These are phyloP conservation scores for Batillaria attramentaria DNA, from an alignment of 1,140 invertebrate species.

Conservation along the genomic window DNA sequence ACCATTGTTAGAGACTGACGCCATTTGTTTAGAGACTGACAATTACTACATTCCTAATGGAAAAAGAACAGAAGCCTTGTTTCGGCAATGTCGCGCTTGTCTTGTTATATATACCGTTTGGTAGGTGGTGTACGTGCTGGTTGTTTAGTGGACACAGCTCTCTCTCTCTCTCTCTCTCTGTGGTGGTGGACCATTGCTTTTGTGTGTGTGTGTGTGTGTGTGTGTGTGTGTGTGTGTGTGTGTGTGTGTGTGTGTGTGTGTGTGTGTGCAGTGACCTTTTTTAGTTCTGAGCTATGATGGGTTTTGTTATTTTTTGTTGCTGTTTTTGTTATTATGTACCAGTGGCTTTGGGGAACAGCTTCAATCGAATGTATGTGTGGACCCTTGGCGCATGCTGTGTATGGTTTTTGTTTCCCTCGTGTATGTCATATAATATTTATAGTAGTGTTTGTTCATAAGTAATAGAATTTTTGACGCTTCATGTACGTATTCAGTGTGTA, in stretches of 20 bases:
- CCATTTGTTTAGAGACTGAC: too few relatives aligned
- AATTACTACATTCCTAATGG: too few relatives aligned
- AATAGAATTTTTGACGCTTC: neutral
- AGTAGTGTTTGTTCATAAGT: neutral
- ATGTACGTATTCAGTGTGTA: too few relatives aligned
- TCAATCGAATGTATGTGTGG: neutral
- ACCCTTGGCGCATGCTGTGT: neutral
- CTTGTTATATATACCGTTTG: neutral
- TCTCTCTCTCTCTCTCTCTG: neutral
- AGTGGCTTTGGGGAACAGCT: neutral
- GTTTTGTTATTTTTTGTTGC: neutral
- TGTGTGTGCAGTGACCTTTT: neutral
- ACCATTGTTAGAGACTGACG: too few relatives aligned
- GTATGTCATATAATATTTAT: neutral
- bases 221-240: neutral
- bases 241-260: neutral
- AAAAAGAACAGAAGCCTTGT: too few relatives aligned
- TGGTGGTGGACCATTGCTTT: neutral
- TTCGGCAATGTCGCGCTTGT: too few relatives aligned
- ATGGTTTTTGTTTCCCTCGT: neutral
- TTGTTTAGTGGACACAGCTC: neutral
- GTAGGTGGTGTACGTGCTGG: neutral
- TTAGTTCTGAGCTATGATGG: neutral
- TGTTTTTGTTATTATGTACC: neutral
- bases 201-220: neutral